Percentiles rank a stretch among this genome's conserved stretches.
Conservation (phyloP, 2,888 invertebrate species). For the Volucella inanis region DNA sequence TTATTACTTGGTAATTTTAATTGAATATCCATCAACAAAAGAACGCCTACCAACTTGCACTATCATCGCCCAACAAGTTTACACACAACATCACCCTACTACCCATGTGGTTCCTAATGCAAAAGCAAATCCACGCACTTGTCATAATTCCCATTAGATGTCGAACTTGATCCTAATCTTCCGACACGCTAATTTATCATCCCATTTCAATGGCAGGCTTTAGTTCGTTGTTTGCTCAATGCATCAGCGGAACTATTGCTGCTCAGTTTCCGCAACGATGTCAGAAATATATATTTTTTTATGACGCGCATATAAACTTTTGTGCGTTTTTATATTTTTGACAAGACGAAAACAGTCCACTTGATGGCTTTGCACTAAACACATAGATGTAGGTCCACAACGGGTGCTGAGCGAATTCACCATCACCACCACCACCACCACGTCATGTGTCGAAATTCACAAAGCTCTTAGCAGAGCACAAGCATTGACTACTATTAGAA, state of each 20-base stretch:
- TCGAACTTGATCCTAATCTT: conserved; percentile 70
- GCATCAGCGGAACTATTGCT: conserved; percentile 33
- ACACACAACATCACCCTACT: not conserved
- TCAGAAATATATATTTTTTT: conserved; percentile 53
- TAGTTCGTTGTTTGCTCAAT: conserved; percentile 52
- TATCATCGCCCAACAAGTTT: conserved; percentile 48
- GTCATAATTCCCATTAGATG: conserved; percentile 72
- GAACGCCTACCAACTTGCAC: conserved; percentile 48
- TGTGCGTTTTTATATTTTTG: not conserved
- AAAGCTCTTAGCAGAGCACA: conserved; percentile 69
- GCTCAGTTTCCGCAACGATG: conserved; percentile 2
- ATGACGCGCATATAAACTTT: conserved; percentile 47
- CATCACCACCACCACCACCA: conserved; percentile 2
- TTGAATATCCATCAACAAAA: conserved; percentile 50
- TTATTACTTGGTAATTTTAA: conserved; percentile 53
- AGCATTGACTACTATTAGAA: conserved; percentile 57
- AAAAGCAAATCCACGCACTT: conserved; percentile 72
- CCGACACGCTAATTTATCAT: conserved; percentile 74
- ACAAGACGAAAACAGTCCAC: conserved; percentile 54
- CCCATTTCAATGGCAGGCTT: conserved; percentile 33
- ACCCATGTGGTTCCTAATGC: conserved; percentile 66
- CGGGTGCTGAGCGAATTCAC: conserved; percentile 63
- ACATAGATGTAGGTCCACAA: conserved; percentile 72
- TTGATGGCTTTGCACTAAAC: conserved; percentile 64
- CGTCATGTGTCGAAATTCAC: conserved; percentile 69